Evolutionary conservation across 1,140 invertebrate genomes (phyloP).

Genomic region (Drosophila lacertosa): DNA sequence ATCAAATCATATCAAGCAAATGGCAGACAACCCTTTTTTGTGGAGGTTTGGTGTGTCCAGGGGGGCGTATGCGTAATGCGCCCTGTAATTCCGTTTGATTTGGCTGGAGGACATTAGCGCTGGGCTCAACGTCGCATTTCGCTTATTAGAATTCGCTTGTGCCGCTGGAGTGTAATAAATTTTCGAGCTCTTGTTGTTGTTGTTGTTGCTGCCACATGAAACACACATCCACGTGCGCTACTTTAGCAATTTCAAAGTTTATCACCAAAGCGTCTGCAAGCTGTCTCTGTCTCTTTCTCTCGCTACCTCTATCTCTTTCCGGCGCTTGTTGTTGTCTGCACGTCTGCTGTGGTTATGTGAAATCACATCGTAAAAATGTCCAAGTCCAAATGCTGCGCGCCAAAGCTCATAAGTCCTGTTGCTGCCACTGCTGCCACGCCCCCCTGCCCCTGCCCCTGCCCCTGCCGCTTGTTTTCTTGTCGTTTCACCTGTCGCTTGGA

Average conservation of each 20-base stretch:
- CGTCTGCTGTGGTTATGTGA: conserved; percentile 81
- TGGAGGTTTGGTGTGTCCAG: not conserved
- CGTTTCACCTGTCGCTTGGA: conserved; percentile 68
- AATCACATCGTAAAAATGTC: conserved; percentile 83
- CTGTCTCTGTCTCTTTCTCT: conserved; percentile 21
- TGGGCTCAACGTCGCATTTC: conserved; percentile 65
- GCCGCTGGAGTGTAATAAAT: conserved; percentile 83
- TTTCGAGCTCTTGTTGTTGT: too few relatives aligned
- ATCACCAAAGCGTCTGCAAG: conserved; percentile 79
- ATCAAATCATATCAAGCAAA: conserved; percentile 32
- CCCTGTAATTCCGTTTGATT: conserved; percentile 66
- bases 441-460: not conserved
- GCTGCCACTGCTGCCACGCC: not conserved
- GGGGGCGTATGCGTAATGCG: conserved; percentile 50
- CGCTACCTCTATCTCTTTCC: conserved; percentile 4
- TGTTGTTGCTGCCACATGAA: conserved; percentile 7
- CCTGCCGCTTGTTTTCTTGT: conserved; percentile 11
- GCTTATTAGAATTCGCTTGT: conserved; percentile 80
- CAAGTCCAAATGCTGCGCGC: conserved; percentile 73
- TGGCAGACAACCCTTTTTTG: conserved; percentile 29
- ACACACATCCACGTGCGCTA: conserved; percentile 25
- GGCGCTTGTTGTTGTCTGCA: conserved; percentile 58
- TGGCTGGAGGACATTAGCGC: conserved; percentile 67
- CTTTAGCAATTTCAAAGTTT: conserved; percentile 75
- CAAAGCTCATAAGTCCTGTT: conserved; percentile 80